Evolutionary conservation across 2,888 invertebrate genomes (phyloP), one percentile per base, ranked within the genome.

Genomic region (Aphidoletes aphidimyza): DNA sequence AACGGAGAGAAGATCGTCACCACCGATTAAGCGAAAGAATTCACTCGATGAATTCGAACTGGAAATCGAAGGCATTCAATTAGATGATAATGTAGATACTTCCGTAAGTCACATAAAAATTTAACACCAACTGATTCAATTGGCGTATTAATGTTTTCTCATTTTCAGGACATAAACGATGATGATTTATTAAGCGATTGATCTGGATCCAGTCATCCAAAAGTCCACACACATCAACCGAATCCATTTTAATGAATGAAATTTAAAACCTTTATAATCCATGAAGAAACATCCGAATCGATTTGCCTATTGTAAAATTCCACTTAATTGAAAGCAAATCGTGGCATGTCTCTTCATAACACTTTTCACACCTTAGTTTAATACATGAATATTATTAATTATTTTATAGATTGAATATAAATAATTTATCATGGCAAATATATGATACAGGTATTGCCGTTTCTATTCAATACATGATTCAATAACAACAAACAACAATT

Each of bases 81-180:
- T 97, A 39, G 96, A 97, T 89, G 95, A 95, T 86, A 93, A 92
- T 88, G 94, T 95, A 86, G 95, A 95, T 89, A 93, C 93, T 85
- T 93, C 92, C 89, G 95, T 94, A 89, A 91, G 91, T 90, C n/a
- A 42, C 47, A 45, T 85, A 14, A 22, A 26, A 81, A 22, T 30
- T 59, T 30, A 3, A 26, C 17, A 9, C 59, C 26, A 45, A 30
- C 14, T 45, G 11, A 54, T 36, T 59, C 2, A n/a, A 59, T 47
- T 45, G 5, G 54, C 19, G n/a, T 34, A 30, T 2, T 26, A 9
- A 0, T 30, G 39, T 84, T 81, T 86, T 85, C 86, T 87, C 84
- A 85, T 86, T 86, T 86, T 87, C 91, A 94, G 94, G 94, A 94
- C 89, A 92, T 94, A 85, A 94, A 93, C 89, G 95, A 94, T 88